Base-by-base conservation (phyloP, 53 echinoderm and acorn worm species). In the Holothuria scabra region DNA sequence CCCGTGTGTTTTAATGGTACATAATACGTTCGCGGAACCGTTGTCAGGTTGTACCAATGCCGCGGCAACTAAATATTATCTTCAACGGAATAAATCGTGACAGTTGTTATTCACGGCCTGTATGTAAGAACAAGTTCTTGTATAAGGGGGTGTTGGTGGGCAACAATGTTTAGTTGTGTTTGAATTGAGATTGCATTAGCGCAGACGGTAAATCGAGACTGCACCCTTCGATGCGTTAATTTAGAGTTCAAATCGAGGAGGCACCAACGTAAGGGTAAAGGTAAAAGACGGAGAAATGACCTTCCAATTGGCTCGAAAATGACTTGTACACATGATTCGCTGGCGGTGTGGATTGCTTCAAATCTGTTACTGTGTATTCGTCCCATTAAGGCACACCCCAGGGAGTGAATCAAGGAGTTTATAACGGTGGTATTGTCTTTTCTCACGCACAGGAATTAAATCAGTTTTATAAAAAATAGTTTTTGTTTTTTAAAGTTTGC, bases 311-410 rank as follows among this genome's bases (percentile, higher is more conserved):
- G 24, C 23, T 46, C 14, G 71, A 24, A 71, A 71, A 71, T 71
- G 71, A 71, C 44, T 71, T 71, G 46, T 46, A 46, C 38, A 71
- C 46, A 41, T 71, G 41, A 71, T 26, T 65, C 31, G 28, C 8
- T n/a, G 48, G 72, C 44, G 34, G 48, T 48, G 19, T 72, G 21
- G 30, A 20, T 44, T 72, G 72, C 26, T 9, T 24, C 25, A 72
- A 72, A 72, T 72, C 41, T 72, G 72, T 72, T 72, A 72, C 72
- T 35, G 72, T 72, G 72, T 72, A 67, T 67, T n/a, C n/a, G 20
- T 38, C 34, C 11, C 69, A 69, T 69, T 69, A 61, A 25, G 44
- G 37, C 35, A 38, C 34, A 22, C 69, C 35, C 69, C 69, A 37
- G 69, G 69, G 69, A 69, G 69, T 21, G 69, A 38, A 35, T 69